phyloP scores from a whole-genome alignment of 1,140 invertebrate species.

The Tetramorium alpestre region DNA sequence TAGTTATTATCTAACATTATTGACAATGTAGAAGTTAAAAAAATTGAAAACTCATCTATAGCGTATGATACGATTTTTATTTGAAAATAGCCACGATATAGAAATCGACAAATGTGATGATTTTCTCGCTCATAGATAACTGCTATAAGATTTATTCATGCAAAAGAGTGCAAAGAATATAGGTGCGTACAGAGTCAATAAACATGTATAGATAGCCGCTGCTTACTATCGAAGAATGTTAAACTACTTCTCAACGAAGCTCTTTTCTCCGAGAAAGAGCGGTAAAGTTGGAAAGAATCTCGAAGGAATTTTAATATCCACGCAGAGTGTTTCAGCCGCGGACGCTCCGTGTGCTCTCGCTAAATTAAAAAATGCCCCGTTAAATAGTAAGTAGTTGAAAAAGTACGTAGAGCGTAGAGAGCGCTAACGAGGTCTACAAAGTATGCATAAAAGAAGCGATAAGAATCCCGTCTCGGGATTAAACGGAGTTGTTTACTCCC shows the following conservation, averaged over 20 bases:
- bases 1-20: neutral
- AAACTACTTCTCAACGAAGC: constrained; percentile 11
- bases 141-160: constrained; percentile 18
- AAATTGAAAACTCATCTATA: neutral
- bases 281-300: constrained; percentile 40
- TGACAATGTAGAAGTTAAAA: neutral
- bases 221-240: constrained; percentile 39
- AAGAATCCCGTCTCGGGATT: constrained; percentile 40
- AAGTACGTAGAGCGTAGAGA: constrained; percentile 23
- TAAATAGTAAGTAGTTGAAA: constrained; percentile 61
- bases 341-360: constrained; percentile 11
- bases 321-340: constrained; percentile 56
- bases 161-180: neutral
- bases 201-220: constrained; percentile 14
- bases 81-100: neutral
- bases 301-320: constrained; percentile 70
- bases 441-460: constrained; percentile 53
- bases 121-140: neutral
- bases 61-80: neutral
- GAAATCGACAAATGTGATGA: neutral
- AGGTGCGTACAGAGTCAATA: neutral
- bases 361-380: constrained; percentile 70
- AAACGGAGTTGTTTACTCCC: constrained; percentile 50
- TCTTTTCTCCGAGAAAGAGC: neutral
- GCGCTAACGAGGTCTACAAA: constrained; percentile 49